Evolutionary conservation across 2,888 invertebrate genomes (phyloP), one percentile per base, ranked within the genome.

Genomic region (Camponotus fellah): DNA sequence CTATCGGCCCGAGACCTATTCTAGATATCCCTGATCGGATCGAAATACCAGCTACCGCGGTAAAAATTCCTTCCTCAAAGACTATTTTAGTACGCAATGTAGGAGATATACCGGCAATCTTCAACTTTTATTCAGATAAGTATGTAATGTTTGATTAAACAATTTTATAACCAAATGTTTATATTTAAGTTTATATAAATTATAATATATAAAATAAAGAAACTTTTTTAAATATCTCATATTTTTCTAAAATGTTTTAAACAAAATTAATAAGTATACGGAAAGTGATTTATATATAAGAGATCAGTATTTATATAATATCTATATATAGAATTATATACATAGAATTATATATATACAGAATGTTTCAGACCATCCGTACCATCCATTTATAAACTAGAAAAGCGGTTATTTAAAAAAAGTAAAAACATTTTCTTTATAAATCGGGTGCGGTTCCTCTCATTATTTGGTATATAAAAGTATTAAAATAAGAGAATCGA

Each of bases 11-110:
- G 1, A 92, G 96, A 85, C 96, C 96, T 0, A 91, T 96, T 17
- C 92, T 97, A 6, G 96, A 96, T 91, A 95, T 97, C 85, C 96
- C 96, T 0, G 97, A 97, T 93, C 91, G 93, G 21, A 95, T 97
- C 37, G 93, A 94, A 58, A 92, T 96, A 85, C 95, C 95, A 12
- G 92, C 94, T 26, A 95, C 95, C n/a, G 95, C 96, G 0, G 95
- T 96, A 1, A 96, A 96, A 91, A 95, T 96, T 66, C 72, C 93
- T 8, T 95, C 95, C 4, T 94, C 95, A 62, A 95, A 95, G 88
- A 94, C 95, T 2, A 91, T 97, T 60, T 93, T 96, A 3, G 94
- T 97, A 26, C 95, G 96, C 85, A 97, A 97, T 91, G 94, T 96
- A 66, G 96, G 96, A 0, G 92, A 95, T 77, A 93, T 92, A 17